A percentile compares a stretch with the other conserved stretches of the same genome.
phyloP scores from a whole-genome alignment of 2,797 vertebrate species.

The Phrynocephalus forsythii region DNA sequence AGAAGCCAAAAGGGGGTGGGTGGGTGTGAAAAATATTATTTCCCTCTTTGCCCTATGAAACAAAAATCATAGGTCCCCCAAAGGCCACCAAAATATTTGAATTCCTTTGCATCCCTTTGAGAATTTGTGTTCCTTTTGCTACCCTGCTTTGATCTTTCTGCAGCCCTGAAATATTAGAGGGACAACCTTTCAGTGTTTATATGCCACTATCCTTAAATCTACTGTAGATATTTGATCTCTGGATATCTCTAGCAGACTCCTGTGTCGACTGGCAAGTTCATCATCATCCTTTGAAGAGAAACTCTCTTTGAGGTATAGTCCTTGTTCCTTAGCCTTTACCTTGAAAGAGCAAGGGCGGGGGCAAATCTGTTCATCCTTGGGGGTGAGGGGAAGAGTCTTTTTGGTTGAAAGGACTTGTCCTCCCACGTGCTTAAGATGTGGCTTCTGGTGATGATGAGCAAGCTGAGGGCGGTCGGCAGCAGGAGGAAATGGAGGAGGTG shows the following conservation, averaged over 20 bases:
- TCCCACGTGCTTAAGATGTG: slow-evolving; percentile 54
- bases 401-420: slow-evolving; percentile 51
- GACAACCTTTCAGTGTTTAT: neutral
- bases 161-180: neutral
- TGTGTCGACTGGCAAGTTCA: neutral
- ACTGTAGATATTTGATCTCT: neutral
- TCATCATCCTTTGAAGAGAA: slow-evolving; percentile 59
- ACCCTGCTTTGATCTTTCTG: neutral
- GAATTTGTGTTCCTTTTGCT: neutral
- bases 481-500: neutral
- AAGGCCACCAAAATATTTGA: too few relatives aligned
- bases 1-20: neutral
- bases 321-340: slow-evolving; percentile 7
- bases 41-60: neutral
- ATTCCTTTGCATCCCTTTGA: neutral
- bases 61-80: neutral
- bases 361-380: slow-evolving; percentile 3
- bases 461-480: slow-evolving; percentile 22
- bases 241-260: slow-evolving; percentile 1
- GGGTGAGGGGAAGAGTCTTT: slow-evolving; percentile 28
- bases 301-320: slow-evolving; percentile 34
- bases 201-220: neutral
- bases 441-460: slow-evolving; percentile 52
- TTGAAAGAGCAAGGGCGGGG: neutral
- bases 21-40: neutral